phyloP scores from a whole-genome alignment of 2,888 invertebrate species.

The Perizoma affinitatum region DNA sequence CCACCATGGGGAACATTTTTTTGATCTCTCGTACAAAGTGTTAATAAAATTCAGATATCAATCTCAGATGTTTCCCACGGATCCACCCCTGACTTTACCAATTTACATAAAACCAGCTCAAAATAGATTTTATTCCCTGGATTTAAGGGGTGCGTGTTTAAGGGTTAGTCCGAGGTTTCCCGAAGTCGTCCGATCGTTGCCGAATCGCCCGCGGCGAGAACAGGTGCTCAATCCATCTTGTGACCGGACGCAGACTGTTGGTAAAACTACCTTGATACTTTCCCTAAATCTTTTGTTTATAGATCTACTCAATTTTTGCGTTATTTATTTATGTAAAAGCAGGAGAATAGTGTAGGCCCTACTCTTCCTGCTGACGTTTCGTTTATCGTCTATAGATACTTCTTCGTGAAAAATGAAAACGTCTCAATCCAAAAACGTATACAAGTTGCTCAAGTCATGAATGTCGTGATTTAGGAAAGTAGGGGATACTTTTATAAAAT shows the following conservation, averaged over 20 bases:
- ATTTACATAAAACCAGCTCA: constrained; percentile 30
- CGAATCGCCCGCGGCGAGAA: constrained; percentile 52
- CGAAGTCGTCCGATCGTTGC: constrained; percentile 38
- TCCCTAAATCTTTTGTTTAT: background rate
- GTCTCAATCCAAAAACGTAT: too few species aligned
- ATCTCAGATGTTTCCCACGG: constrained; percentile 38
- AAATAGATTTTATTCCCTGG: constrained; percentile 22
- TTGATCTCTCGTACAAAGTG: constrained; percentile 16
- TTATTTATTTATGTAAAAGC: too few species aligned
- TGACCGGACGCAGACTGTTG: constrained; percentile 52
- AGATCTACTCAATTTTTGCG: too few species aligned
- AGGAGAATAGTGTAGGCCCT: too few species aligned
- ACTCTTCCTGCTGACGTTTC: too few species aligned
- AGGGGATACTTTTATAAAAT: too few species aligned
- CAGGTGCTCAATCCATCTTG: constrained; percentile 57
- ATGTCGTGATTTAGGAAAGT: too few species aligned
- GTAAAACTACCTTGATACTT: constrained; percentile 53
- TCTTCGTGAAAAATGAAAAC: too few species aligned
- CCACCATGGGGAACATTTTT: background rate
- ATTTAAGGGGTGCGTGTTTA: constrained; percentile 6
- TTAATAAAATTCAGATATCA: constrained; percentile 40
- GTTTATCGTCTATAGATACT: too few species aligned
- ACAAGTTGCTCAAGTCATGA: too few species aligned
- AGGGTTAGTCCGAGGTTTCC: constrained; percentile 29
- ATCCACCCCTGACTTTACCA: constrained; percentile 30